Base-by-base conservation (phyloP, 1,140 invertebrate genomes). In the Micrasema longulum region DNA sequence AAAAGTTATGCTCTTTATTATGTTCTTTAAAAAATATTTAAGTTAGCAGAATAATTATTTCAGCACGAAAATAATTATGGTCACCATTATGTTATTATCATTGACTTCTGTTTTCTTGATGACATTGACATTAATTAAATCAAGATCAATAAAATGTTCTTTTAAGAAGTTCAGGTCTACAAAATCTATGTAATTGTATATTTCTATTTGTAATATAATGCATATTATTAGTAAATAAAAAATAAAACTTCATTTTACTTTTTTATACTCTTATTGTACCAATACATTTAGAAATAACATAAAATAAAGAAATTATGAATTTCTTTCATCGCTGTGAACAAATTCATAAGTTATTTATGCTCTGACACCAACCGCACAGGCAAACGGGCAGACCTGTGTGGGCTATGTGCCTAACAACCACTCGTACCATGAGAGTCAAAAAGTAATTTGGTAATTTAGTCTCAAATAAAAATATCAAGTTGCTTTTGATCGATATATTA, bases 181-280 rank as follows among this genome's bases (percentile, higher is more conserved):
- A 35, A 36, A 18, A 1, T 57, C 26, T 41, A 60, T 41, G 16
- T 60, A 14, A 22, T 26, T 14, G 35, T 12, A 38, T 11, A 60
- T 60, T 36, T 36, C n/a, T 57, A 14, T 38, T 38, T 6, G 26
- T 9, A 57, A 57, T 36, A 60, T 20, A 38, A 20, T 38, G 18
- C 18, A 20, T 41, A 38, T 60, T 38, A 16, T 20, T 38, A 38
- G 16, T 7, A 18, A 38, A 60, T 38, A 60, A 38, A 20, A 20
- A 16, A 41, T 60, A 7, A 31, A 31, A 31, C 26, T 31, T 31
- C 26, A 31, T 31, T 52, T 52, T 52, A 23, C 48, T 52, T 52
- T 52, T 60, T 60, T 60, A 38, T 60, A 41, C 55, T 60, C 55
- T 60, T 60, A 60, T 57, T 60, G 55, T 60, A 60, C 55, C 31